Percentiles rank a stretch among this genome's conserved stretches.
Conservation (phyloP, 2,888 invertebrate genomes). For the Lasioglossum lativentre region DNA sequence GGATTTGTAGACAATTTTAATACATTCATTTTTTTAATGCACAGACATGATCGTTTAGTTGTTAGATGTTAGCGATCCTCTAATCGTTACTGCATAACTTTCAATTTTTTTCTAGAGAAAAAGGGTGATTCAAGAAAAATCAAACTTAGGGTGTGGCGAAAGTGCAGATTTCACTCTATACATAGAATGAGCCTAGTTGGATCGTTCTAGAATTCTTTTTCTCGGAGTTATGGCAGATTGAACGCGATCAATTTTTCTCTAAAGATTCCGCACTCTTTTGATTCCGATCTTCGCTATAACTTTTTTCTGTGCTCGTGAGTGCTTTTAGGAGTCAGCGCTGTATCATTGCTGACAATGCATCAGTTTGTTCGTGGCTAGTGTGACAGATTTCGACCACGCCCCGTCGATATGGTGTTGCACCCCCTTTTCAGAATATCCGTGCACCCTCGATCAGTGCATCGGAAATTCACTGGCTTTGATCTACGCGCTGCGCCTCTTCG, state of each 20-base stretch:
- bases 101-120: neutral
- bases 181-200: neutral
- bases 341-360: slow-evolving; percentile 54
- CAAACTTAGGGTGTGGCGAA: neutral
- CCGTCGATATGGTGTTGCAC: slow-evolving; percentile 81
- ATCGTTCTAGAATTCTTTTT: neutral
- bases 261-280: neutral
- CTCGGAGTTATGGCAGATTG: neutral
- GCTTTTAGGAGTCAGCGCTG: slow-evolving; percentile 41
- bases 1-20: neutral
- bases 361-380: slow-evolving; percentile 81
- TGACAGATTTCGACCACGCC: slow-evolving; percentile 85
- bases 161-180: neutral
- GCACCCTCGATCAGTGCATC: slow-evolving; percentile 68
- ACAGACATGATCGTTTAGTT: neutral
- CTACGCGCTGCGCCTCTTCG: slow-evolving; percentile 54
- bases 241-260: neutral
- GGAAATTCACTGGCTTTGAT: slow-evolving; percentile 71
- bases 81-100: neutral
- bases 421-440: slow-evolving; percentile 67
- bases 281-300: neutral
- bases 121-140: neutral
- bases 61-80: neutral
- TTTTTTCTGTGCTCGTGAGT: neutral
- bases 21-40: too few species aligned